These are phyloP conservation scores for Notamacropus eugenii DNA, from an alignment of 2,797 vertebrate genomes.

Conservation along the genomic window DNA sequence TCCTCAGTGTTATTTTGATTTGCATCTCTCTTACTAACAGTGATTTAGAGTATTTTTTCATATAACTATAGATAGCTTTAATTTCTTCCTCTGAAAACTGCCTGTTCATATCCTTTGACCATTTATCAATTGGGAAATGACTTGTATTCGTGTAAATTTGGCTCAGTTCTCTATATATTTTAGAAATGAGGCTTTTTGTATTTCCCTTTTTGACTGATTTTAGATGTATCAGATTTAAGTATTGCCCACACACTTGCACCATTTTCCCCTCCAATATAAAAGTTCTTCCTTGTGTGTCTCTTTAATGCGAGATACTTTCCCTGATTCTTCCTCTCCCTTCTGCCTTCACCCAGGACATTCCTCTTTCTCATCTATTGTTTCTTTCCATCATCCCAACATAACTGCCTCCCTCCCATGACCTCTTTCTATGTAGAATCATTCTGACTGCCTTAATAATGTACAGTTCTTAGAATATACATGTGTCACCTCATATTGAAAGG, in stretches of 20 bases:
- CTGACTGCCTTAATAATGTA: neutral
- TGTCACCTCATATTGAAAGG: neutral
- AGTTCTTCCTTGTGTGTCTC: neutral
- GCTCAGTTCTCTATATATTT: too few relatives aligned
- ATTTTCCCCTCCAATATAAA: neutral
- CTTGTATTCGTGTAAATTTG: too few relatives aligned
- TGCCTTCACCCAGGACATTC: neutral
- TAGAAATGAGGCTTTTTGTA: too few relatives aligned
- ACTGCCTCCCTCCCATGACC: neutral
- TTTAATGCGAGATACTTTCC: neutral
- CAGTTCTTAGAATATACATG: neutral
- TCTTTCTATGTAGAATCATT: neutral
- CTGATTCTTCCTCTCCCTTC: neutral
- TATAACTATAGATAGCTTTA: too few relatives aligned
- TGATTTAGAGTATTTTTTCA: too few relatives aligned
- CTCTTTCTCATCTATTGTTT: neutral
- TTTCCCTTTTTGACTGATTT: neutral
- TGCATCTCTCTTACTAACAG: too few relatives aligned
- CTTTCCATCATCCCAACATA: neutral
- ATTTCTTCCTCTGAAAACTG: too few relatives aligned
- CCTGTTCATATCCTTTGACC: too few relatives aligned
- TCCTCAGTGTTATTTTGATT: too few relatives aligned
- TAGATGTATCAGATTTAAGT: neutral
- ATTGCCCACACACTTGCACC: neutral
- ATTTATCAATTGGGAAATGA: too few relatives aligned